Conservation (phyloP, 2,113 vertebrate species). For the Aphyosemion australe region DNA sequence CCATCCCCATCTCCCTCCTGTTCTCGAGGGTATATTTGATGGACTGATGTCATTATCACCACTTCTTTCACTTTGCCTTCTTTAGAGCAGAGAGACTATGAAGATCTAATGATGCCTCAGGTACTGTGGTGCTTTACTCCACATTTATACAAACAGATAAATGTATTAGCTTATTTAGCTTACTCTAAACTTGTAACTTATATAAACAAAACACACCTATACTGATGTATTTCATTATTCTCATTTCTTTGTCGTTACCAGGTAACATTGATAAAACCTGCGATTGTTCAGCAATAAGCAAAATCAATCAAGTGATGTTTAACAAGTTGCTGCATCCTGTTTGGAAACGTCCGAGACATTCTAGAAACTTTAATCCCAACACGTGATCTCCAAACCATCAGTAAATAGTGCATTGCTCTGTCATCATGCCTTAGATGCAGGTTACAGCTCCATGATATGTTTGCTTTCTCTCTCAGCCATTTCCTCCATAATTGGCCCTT, state of each 20-base stretch:
- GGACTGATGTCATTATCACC: conserved; percentile 69
- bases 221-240: too few relatives aligned
- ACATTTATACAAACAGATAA: background rate
- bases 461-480: conserved; percentile 44
- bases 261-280: too few relatives aligned
- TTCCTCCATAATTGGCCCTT: conserved; percentile 53
- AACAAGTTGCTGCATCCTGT: background rate
- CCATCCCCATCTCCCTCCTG: conserved; percentile 2
- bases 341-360: conserved; percentile 16
- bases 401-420: conserved; percentile 14
- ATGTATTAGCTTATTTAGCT: too few relatives aligned
- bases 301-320: background rate
- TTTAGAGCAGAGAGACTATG: conserved; percentile 59
- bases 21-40: conserved; percentile 50
- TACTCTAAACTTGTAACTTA: too few relatives aligned
- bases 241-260: too few relatives aligned
- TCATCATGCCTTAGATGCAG: conserved; percentile 6
- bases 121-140: conserved; percentile 40
- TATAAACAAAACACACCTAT: too few relatives aligned
- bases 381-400: conserved; percentile 12
- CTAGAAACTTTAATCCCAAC: conserved; percentile 8
- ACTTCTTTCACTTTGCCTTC: conserved; percentile 46
- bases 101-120: conserved; percentile 46
- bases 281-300: background rate
- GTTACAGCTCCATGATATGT: conserved; percentile 23